Percentiles rank a stretch among this genome's conserved stretches.
Conservation (phyloP, 2,888 invertebrate genomes). For the Drosophila monieri region DNA sequence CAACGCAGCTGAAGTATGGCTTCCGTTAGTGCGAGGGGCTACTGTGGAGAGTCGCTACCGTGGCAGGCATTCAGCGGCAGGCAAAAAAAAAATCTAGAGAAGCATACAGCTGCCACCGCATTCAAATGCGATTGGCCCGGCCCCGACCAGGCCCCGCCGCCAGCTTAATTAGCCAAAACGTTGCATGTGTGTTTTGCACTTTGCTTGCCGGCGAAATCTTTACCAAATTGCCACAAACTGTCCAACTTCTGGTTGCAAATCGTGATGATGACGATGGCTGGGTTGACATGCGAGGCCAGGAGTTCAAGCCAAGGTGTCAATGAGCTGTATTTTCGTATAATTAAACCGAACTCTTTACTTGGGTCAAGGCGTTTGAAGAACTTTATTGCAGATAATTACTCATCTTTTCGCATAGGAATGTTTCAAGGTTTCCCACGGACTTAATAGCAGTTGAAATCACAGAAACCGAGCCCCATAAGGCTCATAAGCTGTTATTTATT, state of each 20-base stretch:
- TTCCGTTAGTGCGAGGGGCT: constrained; percentile 72
- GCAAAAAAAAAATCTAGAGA: constrained; percentile 1
- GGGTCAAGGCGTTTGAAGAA: constrained; percentile 10
- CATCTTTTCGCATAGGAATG: neutral
- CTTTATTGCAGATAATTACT: neutral
- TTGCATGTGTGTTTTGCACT: constrained; percentile 76
- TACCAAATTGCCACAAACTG: constrained; percentile 52
- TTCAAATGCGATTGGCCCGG: constrained; percentile 57
- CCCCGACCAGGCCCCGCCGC: constrained; percentile 36
- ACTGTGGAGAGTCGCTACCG: constrained; percentile 63
- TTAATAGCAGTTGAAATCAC: neutral
- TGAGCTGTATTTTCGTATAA: constrained; percentile 36
- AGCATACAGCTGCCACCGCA: constrained; percentile 13
- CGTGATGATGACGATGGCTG: constrained; percentile 29
- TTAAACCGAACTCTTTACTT: constrained; percentile 50
- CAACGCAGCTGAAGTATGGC: constrained; percentile 74
- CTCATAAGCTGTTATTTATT: neutral
- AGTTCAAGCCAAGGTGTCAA: constrained; percentile 48
- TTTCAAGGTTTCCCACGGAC: constrained; percentile 1
- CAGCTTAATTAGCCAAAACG: constrained; percentile 71
- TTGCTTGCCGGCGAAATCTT: constrained; percentile 56
- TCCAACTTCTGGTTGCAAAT: constrained; percentile 25
- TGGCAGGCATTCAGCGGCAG: constrained; percentile 1
- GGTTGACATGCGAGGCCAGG: constrained; percentile 54
- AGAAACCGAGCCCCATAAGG: constrained; percentile 1